Evolutionary conservation across 2,888 invertebrate genomes (phyloP).

Genomic region (Ctena decussata): DNA sequence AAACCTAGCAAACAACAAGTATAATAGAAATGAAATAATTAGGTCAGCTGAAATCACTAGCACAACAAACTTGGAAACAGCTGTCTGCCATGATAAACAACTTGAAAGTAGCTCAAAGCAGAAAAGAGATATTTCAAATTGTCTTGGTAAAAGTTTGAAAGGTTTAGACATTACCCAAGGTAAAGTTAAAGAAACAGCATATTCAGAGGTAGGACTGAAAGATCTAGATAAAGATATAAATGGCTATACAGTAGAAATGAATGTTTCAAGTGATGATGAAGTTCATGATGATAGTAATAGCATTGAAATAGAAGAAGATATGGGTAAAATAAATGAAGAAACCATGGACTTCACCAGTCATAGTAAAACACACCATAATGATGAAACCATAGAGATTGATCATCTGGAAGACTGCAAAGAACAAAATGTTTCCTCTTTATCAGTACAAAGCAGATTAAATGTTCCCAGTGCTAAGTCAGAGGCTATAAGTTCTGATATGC

Average conservation of each 20-base stretch:
- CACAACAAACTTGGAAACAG: not conserved
- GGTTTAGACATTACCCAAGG: too few relatives aligned
- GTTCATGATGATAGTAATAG: not conserved
- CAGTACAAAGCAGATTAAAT: too few relatives aligned
- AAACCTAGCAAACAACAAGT: not conserved
- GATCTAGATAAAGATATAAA: constrained; percentile 5
- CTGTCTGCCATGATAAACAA: not conserved
- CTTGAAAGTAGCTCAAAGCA: not conserved
- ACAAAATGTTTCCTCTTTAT: too few relatives aligned
- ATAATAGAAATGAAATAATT: not conserved
- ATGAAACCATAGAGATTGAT: too few relatives aligned
- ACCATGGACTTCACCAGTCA: not conserved
- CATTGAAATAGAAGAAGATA: not conserved
- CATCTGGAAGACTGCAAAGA: too few relatives aligned
- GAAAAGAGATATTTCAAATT: not conserved
- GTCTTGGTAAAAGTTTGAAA: not conserved
- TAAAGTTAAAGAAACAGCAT: not conserved
- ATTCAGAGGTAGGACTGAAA: not conserved
- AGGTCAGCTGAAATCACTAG: constrained; percentile 4
- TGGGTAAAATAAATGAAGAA: not conserved
- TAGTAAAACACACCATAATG: too few relatives aligned
- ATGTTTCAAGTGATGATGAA: constrained; percentile 14
- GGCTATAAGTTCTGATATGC: too few relatives aligned
- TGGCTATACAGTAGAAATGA: constrained; percentile 6
- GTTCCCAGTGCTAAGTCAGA: not conserved